phyloP scores from a whole-genome alignment of 2,797 vertebrate genomes.

The Anas acuta region DNA sequence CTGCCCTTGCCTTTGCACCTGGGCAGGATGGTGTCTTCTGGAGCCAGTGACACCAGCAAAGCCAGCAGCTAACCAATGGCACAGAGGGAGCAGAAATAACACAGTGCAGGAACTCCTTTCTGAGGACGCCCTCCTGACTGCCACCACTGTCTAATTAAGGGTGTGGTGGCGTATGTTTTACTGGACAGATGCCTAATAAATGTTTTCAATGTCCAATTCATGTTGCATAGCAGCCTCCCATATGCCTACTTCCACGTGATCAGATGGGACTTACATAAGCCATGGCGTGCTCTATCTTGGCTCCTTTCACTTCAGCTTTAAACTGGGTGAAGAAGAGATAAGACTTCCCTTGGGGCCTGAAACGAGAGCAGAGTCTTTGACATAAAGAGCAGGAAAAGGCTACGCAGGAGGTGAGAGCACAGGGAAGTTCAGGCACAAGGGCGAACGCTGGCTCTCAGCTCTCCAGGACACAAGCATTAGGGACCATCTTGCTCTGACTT shows the following conservation, averaged over 20 bases:
- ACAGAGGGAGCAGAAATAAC: neutral
- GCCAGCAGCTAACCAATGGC: neutral
- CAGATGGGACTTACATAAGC: slow-evolving; percentile 90
- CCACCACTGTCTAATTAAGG: neutral
- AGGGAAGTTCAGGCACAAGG: neutral
- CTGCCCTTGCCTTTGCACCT: neutral
- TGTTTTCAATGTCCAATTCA: neutral
- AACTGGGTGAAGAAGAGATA: slow-evolving; percentile 98
- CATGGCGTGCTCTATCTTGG: slow-evolving; percentile 89
- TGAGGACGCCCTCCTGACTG: neutral
- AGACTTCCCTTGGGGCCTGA: slow-evolving; percentile 94
- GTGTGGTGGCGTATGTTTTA: neutral
- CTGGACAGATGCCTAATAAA: slow-evolving; percentile 11
- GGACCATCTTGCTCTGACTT: neutral
- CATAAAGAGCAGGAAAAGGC: neutral
- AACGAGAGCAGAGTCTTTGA: slow-evolving; percentile 18
- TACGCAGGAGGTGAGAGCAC: no score
- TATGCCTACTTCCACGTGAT: neutral
- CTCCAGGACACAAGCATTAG: neutral
- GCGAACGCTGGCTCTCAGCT: neutral
- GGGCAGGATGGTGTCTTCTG: neutral
- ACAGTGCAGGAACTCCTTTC: neutral
- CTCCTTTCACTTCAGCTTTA: slow-evolving; percentile 90
- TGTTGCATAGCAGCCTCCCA: slow-evolving; percentile 33
- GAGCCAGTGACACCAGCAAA: neutral